Conservation (phyloP, 2,888 invertebrate species). For the Agriopis leucophaearia region DNA sequence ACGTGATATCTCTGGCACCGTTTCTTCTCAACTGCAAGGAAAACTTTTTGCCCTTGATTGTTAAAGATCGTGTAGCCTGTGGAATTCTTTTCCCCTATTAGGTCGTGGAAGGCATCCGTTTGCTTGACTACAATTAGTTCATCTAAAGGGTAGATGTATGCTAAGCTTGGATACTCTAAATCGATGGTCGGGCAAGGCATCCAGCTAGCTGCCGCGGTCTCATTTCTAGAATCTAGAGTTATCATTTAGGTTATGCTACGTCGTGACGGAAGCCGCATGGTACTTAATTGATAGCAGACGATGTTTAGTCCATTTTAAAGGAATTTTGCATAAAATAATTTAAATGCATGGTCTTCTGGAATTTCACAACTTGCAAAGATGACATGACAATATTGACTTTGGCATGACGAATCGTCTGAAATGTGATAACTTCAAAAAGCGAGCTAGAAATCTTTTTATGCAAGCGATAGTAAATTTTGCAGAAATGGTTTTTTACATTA, state of each 20-base stretch:
- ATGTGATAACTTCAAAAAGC: neutral
- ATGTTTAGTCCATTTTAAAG: neutral
- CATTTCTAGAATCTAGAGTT: constrained; percentile 41
- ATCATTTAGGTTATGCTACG: constrained; percentile 49
- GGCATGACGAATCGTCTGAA: neutral
- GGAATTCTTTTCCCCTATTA: constrained; percentile 54
- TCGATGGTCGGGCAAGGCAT: constrained; percentile 66
- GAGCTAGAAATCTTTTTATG: too few species aligned
- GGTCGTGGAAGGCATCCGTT: constrained; percentile 59
- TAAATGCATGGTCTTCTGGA: neutral
- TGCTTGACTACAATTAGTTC: constrained; percentile 60
- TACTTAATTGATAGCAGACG: neutral
- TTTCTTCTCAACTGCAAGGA: constrained; percentile 60
- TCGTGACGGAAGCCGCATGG: constrained; percentile 36
- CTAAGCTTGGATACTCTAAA: constrained; percentile 61
- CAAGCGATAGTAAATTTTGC: too few species aligned
- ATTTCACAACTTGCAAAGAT: neutral
- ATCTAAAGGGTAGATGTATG: constrained; percentile 60
- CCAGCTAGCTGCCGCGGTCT: constrained; percentile 52
- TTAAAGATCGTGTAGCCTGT: constrained; percentile 68
- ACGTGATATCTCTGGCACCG: constrained; percentile 53
- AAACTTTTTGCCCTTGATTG: constrained; percentile 65
- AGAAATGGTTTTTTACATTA: too few species aligned
- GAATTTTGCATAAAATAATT: neutral
- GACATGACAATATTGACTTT: neutral